Conservation (phyloP, 2,113 vertebrate species). For the western clawed frog (Xenopus tropicalis) region DNA sequence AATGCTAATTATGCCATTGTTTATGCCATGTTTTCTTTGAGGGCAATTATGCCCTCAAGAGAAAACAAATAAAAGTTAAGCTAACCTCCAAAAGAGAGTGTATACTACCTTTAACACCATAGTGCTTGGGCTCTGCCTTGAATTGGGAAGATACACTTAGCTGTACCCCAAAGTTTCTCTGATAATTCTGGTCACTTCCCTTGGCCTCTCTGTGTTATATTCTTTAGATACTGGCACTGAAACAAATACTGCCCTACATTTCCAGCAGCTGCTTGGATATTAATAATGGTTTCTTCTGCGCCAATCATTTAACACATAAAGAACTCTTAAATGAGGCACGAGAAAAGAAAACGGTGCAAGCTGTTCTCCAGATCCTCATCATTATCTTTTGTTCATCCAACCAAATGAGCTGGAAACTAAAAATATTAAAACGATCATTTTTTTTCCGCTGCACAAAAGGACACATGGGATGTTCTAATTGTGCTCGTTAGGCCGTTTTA, state of each 20-base stretch:
- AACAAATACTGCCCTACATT: neutral
- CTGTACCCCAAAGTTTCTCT: too few relatives aligned
- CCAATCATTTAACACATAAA: slow-evolving; percentile 17
- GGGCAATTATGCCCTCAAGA: too few relatives aligned
- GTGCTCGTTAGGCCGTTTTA: slow-evolving; percentile 15
- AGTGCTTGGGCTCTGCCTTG: too few relatives aligned
- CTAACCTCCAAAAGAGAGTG: too few relatives aligned
- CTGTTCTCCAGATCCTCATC: slow-evolving; percentile 20
- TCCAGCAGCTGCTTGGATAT: neutral
- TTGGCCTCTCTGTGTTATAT: neutral
- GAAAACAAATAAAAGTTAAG: too few relatives aligned
- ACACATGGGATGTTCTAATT: slow-evolving; percentile 19
- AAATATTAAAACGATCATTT: slow-evolving; percentile 21
- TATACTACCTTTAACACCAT: too few relatives aligned
- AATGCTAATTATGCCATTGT: too few relatives aligned
- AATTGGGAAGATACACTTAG: too few relatives aligned
- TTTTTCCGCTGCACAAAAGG: slow-evolving; percentile 18
- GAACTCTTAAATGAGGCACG: slow-evolving; percentile 24
- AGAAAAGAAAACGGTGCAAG: slow-evolving; percentile 8
- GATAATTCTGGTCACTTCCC: too few relatives aligned
- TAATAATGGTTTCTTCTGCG: slow-evolving; percentile 10
- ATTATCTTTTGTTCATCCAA: slow-evolving; percentile 31
- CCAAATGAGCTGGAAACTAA: slow-evolving; percentile 13
- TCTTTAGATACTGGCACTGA: neutral
- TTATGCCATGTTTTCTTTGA: too few relatives aligned